Base-by-base conservation (phyloP, 2,797 vertebrate genomes). In the Diglossa cyanea region DNA sequence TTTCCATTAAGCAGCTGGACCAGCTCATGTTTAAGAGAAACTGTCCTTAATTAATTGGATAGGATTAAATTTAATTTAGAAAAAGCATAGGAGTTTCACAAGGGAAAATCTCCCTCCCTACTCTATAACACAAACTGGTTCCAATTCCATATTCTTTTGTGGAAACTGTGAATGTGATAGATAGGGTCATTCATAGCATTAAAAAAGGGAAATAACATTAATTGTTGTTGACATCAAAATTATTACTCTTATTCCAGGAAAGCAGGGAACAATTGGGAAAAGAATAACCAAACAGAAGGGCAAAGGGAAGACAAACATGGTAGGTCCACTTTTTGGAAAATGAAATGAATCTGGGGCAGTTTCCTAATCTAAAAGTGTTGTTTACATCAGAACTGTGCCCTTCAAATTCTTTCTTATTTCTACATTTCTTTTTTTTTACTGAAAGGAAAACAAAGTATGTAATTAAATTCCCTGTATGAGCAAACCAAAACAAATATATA, bases 41-140 rank as follows among this genome's bases (percentile, higher is more conserved):
- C 30, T 31, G 24, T 65, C 72, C 88, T 91, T 94, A 95, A 95
- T 94, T 90, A 95, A 96, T 92, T 83, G 39, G 75, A 17, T 86
- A 95, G 93, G 71, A 95, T 94, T 86, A 89, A 68, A 87, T 72
- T 93, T 85, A 92, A 91, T 92, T 96, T 86, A 90, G 82, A 92
- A 96, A 93, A 96, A 75, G 35, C 78, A 88, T 26, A 83, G 74
- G 67, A 91, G 83, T 45, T 95, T 83, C 91, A 87, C 92, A 91
- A 84, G 87, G 84, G 91, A 96, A 93, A 92, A 74, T 58, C 58
- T 28, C 74, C 55, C 53, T 70, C 65, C 77, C 25, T 19, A 28
- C 63, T 60, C 39, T 62, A 2, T 54, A 95, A 90, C 42, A 57
- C 60, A 93, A 83, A 76, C 53, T 65, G 66, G 18, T 93, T 94